Percentiles rank a stretch among this genome's conserved stretches.
These are phyloP conservation scores for Laupala kohalensis DNA, from an alignment of 1,140 invertebrate species.

Conservation along the genomic window DNA sequence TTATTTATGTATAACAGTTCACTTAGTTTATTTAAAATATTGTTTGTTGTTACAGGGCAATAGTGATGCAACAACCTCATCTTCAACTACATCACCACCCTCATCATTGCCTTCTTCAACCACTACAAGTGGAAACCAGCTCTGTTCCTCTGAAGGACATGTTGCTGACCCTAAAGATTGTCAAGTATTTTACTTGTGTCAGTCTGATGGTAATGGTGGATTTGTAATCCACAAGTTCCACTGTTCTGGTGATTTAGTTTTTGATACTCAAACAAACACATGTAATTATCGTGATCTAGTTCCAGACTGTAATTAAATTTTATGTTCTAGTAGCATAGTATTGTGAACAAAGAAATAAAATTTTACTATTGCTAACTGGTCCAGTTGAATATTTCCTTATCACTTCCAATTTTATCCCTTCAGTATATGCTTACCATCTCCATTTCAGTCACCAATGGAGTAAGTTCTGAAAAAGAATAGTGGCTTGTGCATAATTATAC, in stretches of 20 bases:
- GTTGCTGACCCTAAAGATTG: conserved; percentile 18
- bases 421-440: no score
- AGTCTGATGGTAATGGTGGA: not conserved
- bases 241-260: conserved; percentile 6
- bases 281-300: conserved; percentile 8
- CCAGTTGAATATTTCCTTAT: no score
- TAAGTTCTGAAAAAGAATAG: no score
- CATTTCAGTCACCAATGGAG: no score
- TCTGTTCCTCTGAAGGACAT: conserved; percentile 15
- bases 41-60: not conserved
- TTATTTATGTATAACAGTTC: not conserved
- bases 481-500: no score
- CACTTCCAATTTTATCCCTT: no score
- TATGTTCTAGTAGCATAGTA: no score
- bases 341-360: no score
- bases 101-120: not conserved
- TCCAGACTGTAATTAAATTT: not conserved
- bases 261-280: not conserved
- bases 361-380: no score
- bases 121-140: not conserved
- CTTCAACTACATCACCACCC: not conserved
- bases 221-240: not conserved
- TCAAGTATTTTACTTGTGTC: conserved; percentile 17
- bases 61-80: not conserved
- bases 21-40: not conserved